phyloP scores from a whole-genome alignment of 2,888 invertebrate genomes.

The Rhopalosiphum nymphaeae region DNA sequence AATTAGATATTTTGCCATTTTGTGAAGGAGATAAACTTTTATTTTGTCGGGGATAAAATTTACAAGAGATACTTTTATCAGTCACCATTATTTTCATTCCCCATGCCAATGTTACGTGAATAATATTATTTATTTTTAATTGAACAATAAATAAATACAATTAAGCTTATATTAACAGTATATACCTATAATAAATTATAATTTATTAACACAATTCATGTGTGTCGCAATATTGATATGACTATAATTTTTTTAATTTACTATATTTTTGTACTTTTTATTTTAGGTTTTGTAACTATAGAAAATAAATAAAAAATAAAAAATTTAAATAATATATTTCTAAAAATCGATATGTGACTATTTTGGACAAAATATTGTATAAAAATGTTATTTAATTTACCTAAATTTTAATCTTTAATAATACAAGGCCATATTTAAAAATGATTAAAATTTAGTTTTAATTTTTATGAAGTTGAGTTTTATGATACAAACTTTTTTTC shows the following conservation, averaged over 20 bases:
- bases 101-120: neutral
- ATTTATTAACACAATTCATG: constrained; percentile 7
- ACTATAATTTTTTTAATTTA: constrained; percentile 47
- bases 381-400: too few species aligned
- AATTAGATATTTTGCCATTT: too few species aligned
- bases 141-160: neutral
- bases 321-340: constrained; percentile 28
- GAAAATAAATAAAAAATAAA: neutral
- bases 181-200: neutral
- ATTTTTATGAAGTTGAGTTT: too few species aligned
- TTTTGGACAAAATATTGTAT: neutral
- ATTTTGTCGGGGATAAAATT: too few species aligned
- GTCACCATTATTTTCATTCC: neutral
- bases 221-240: neutral
- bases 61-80: too few species aligned
- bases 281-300: constrained; percentile 23
- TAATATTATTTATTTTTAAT: constrained; percentile 12
- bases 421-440: too few species aligned
- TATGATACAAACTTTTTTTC: too few species aligned
- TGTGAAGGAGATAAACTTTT: too few species aligned
- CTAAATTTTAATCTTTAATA: too few species aligned
- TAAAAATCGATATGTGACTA: neutral
- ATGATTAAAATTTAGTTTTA: too few species aligned
- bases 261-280: constrained; percentile 58
- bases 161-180: constrained; percentile 22